A percentile compares a stretch with the other conserved stretches of the same genome.
Conservation (phyloP, 2,888 invertebrate species). For the Anticlea derivata region DNA sequence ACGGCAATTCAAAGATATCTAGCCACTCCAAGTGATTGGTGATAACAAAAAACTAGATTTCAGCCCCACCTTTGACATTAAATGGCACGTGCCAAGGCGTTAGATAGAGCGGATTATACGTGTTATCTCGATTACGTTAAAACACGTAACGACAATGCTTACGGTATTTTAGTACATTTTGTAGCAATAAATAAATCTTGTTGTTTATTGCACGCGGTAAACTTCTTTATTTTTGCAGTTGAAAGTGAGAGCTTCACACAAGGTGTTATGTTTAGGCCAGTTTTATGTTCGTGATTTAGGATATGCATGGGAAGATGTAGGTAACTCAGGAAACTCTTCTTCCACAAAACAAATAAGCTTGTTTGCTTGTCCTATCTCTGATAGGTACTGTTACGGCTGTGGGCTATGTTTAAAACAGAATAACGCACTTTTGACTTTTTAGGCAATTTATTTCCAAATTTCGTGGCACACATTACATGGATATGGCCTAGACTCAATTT, state of each 20-base stretch:
- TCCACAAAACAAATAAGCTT: no score
- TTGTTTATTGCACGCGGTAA: conserved; percentile 25
- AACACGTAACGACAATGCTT: conserved; percentile 20
- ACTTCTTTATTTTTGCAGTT: conserved; percentile 14
- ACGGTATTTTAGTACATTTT: conserved; percentile 21
- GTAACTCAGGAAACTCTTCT: no score
- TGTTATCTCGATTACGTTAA: conserved; percentile 16
- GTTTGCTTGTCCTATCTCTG: neutral
- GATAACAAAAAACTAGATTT: neutral
- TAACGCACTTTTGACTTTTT: no score
- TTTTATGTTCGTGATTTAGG: neutral
- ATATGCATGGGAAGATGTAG: no score
- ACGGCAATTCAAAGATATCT: neutral
- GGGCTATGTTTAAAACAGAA: no score
- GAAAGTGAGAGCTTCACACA: conserved; percentile 25
- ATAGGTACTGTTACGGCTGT: no score
- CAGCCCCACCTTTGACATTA: conserved; percentile 10
- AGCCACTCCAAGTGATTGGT: neutral
- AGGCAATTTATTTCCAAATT: no score
- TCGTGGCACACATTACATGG: no score
- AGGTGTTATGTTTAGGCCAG: conserved; percentile 20
- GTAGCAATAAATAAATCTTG: conserved; percentile 18
- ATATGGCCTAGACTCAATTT: no score
- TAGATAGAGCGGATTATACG: conserved; percentile 12
- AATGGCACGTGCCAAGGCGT: conserved; percentile 15